phyloP scores from a whole-genome alignment of 2,888 invertebrate genomes.

The Rhagonycha lutea region DNA sequence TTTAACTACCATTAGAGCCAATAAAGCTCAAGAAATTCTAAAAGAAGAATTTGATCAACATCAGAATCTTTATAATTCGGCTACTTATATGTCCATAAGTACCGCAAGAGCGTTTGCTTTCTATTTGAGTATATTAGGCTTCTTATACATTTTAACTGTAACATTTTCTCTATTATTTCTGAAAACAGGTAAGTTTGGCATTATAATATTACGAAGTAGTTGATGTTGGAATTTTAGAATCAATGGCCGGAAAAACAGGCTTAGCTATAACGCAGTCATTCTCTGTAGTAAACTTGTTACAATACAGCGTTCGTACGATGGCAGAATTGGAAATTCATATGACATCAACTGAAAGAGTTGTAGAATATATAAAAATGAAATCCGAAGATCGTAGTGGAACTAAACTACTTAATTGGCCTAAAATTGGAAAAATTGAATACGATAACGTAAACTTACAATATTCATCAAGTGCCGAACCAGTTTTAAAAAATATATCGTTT shows the following conservation, averaged over 20 bases:
- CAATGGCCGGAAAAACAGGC: not conserved
- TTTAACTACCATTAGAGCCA: constrained; percentile 71
- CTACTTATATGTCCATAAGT: constrained; percentile 68
- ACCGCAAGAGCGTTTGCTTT: constrained; percentile 34
- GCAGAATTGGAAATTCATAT: not conserved
- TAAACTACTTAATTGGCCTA: constrained; percentile 65
- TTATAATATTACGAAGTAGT: not conserved
- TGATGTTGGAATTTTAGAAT: not conserved
- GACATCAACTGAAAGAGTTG: not conserved
- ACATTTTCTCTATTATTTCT: not conserved
- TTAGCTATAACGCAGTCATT: not conserved
- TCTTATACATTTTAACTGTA: not conserved
- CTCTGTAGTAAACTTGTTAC: not conserved
- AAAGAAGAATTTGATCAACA: constrained; percentile 62
- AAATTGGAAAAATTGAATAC: constrained; percentile 71
- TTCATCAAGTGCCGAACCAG: constrained; percentile 68
- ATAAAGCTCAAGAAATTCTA: constrained; percentile 63
- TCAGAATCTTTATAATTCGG: constrained; percentile 67
- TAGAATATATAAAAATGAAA: not conserved
- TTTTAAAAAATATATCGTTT: constrained; percentile 73
- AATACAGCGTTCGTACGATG: not conserved
- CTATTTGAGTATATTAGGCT: not conserved
- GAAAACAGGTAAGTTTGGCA: not conserved
- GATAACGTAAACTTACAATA: constrained; percentile 74
- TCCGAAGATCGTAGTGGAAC: not conserved